A percentile compares a stretch with the other conserved stretches of the same genome.
Conservation (phyloP, 2,888 invertebrate species). For the Meliscaeva auricollis region DNA sequence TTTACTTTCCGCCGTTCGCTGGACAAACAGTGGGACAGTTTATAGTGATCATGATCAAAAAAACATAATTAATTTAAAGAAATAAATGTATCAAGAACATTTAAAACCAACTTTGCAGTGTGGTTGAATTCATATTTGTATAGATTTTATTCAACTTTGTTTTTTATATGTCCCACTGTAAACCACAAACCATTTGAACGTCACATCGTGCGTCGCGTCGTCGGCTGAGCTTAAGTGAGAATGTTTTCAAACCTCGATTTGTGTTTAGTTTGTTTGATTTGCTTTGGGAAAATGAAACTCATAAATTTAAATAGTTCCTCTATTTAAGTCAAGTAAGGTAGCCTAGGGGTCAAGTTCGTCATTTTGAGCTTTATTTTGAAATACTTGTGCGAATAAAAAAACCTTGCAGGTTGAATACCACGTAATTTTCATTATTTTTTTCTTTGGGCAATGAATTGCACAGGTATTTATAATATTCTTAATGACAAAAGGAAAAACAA, state of each 20-base stretch:
- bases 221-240: not conserved
- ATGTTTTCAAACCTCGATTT: constrained; percentile 3
- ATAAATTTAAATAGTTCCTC: constrained; percentile 42
- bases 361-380: constrained; percentile 9
- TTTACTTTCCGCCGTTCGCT: not conserved
- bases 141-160: too few relatives aligned
- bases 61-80: too few relatives aligned
- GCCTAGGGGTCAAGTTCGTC: constrained; percentile 44
- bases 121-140: too few relatives aligned
- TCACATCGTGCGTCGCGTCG: not conserved
- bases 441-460: too few relatives aligned
- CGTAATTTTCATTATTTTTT: not conserved
- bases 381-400: constrained; percentile 28
- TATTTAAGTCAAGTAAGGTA: constrained; percentile 9
- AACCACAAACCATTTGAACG: too few relatives aligned
- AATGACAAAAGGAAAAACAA: too few relatives aligned
- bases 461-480: too few relatives aligned
- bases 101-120: too few relatives aligned
- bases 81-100: too few relatives aligned
- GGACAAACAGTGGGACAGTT: not conserved
- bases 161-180: not conserved
- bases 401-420: not conserved
- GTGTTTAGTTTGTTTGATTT: not conserved
- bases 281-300: not conserved
- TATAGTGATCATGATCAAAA: not conserved